phyloP scores from a whole-genome alignment of 2,888 invertebrate genomes.

The Ellobium chinense region DNA sequence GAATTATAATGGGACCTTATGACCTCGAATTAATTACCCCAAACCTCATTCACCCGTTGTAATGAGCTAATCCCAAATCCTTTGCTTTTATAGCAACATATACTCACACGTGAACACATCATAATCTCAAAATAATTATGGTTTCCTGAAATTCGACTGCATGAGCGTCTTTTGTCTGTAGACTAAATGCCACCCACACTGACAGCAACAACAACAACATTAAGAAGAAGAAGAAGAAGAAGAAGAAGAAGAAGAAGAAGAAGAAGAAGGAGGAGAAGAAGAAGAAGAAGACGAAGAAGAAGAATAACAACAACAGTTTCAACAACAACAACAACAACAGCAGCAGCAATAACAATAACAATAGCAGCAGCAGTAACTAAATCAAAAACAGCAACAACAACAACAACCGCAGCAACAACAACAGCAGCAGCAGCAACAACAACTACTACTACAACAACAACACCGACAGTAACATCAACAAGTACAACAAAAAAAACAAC shows the following conservation, averaged over 20 bases:
- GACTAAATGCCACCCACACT: background rate
- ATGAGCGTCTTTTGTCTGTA: too few relatives aligned
- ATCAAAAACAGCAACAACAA: background rate
- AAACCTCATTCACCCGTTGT: too few relatives aligned
- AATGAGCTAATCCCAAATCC: too few relatives aligned
- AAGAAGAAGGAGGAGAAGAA: background rate
- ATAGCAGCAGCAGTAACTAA: background rate
- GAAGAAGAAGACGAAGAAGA: background rate
- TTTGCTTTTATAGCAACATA: too few relatives aligned
- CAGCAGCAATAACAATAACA: background rate
- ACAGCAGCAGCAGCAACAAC: background rate
- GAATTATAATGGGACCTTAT: too few relatives aligned
- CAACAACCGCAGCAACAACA: background rate
- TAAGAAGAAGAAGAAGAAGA: background rate
- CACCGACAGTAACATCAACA: background rate
- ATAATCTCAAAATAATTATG: too few relatives aligned
- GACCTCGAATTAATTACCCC: too few relatives aligned
- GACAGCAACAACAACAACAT: background rate
- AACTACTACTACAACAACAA: background rate
- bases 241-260: background rate
- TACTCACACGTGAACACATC: too few relatives aligned
- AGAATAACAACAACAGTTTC: background rate
- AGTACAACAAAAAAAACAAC: background rate
- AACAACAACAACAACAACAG: background rate
- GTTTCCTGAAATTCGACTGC: too few relatives aligned